Base-by-base conservation (phyloP, 2,888 invertebrate genomes). In the Acleris literana region DNA sequence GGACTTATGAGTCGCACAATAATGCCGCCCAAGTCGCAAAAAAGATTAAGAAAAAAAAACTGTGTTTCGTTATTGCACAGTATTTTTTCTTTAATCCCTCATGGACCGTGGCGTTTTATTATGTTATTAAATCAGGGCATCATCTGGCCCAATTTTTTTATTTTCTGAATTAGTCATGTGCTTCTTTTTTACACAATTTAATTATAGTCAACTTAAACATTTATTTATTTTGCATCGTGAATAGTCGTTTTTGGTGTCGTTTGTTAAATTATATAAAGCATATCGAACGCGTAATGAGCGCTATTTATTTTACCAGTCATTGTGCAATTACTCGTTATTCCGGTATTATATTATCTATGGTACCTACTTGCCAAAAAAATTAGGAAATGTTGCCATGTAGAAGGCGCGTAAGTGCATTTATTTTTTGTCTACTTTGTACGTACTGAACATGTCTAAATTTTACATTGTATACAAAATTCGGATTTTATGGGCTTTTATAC, bases 1-100 rank as follows among this genome's bases (percentile, higher is more conserved):
- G 81, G 95, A 95, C 79, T 93, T 92, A 90, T 93, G 92, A 93
- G 88, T 84, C 83, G 74, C 79, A 79, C 75, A 79, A 74, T 77
- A 75, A 73, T 72, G 69, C 76, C 71, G 70, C 74, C 69, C 72
- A 60, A 71, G 70, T 70, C 74, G 74, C 79, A 76, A 76, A 76
- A 78, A 74, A 74, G 75, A 70, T 73, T 73, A 75, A 71, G 72
- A 74, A 72, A 74, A 70, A n/a, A 71, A 57, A 68, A 67, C 43
- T 46, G 62, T 68, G 62, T 72, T 68, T 62, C 44, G 63, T 64
- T 57, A 17, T 57, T 17, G 33, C 61, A 44, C 44, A 56, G 61
- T 53, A 62, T 62, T 62, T 57, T 66, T 56, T 57, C 55, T 18
- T 52, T 56, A 53, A 61, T 61, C 56, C 29, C 22, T 16, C 16